Evolutionary conservation across 92 coral and sea anemone species (phyloP), one percentile per base, ranked within the genome.

Genomic region (Siderastrea siderea): DNA sequence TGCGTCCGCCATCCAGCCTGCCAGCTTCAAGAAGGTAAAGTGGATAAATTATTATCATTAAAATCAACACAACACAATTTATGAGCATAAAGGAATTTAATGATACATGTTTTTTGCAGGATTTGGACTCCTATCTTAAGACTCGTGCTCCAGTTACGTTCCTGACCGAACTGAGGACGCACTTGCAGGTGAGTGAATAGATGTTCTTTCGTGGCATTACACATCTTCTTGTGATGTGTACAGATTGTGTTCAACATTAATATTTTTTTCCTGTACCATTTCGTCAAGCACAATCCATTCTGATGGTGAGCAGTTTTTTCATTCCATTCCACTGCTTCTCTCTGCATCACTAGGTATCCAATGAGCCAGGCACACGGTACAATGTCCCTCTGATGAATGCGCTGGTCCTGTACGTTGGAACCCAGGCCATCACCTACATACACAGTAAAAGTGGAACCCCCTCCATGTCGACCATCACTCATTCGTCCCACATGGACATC

Each of bases 401-500:
- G 12, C 75, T 97, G 75, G 99, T 97, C 63, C 93, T 97, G 84
- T 97, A 97, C 65, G 99, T 97, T 44, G 99, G 99, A 46, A 97
- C 99, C 3, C 99, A 97, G 63, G 99, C 99, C 79, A 96, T 97
- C 63, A 95, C 99, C 3, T 97, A 97, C 79, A 97, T 97, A 47
- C 99, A 97, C 93, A 97, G 99, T 62, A 97, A 97, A 80, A 97
- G 99, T 73, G 96, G 96, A 9, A 97, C 99, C 43, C 99, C 99
- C 6, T 95, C 98, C 90, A 97, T 95, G 99, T 97, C 99, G 5
- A 97, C 99, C 76, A 97, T 97, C 83, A 97, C 99, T 38, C 99
- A 97, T 83, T 97, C 99, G 5, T 97, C 99, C 7, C 99, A 97
- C 91, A 97, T 97, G 99, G 99, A 97, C 78, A 97, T 97, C 93